Evolutionary conservation across 1,140 invertebrate species (phyloP).

Genomic region (Temnothorax curvispinosus): DNA sequence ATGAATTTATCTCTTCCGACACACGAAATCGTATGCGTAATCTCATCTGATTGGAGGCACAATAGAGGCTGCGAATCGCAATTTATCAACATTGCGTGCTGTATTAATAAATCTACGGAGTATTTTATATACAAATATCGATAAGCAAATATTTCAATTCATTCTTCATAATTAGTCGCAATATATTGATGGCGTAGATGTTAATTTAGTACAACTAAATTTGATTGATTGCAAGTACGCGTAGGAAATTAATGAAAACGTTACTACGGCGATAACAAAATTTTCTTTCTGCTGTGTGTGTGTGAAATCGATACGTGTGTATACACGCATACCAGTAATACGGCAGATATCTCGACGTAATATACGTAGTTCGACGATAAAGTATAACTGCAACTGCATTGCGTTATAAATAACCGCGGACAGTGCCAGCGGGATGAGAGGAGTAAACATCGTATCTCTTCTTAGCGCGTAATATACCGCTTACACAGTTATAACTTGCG

Average conservation of each 20-base stretch:
- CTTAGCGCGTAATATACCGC: slow-evolving; percentile 28
- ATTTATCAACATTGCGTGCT: slow-evolving; percentile 32
- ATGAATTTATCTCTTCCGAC: not conserved
- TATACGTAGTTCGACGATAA: not conserved
- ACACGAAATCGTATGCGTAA: slow-evolving; percentile 11
- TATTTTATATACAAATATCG: slow-evolving; percentile 38
- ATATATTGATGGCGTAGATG: slow-evolving; percentile 14
- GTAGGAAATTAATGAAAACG: slow-evolving; percentile 48
- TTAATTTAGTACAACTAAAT: slow-evolving; percentile 47
- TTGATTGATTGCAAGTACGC: slow-evolving; percentile 51
- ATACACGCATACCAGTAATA: not conserved
- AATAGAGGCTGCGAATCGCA: not conserved
- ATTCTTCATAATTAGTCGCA: slow-evolving; percentile 44
- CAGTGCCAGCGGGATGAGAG: not conserved
- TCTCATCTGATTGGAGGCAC: slow-evolving; percentile 14
- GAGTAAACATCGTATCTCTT: slow-evolving; percentile 55
- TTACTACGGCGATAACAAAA: not conserved
- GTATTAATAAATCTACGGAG: slow-evolving; percentile 37
- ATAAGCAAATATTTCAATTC: slow-evolving; percentile 50
- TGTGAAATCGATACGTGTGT: not conserved
- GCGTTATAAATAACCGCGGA: slow-evolving; percentile 45
- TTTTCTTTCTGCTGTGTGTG: not conserved
- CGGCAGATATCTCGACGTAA: slow-evolving; percentile 6
- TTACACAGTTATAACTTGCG: slow-evolving; percentile 53
- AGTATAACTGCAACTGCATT: slow-evolving; percentile 28